phyloP scores from a whole-genome alignment of 2,797 vertebrate genomes.

The Columba guinea region DNA sequence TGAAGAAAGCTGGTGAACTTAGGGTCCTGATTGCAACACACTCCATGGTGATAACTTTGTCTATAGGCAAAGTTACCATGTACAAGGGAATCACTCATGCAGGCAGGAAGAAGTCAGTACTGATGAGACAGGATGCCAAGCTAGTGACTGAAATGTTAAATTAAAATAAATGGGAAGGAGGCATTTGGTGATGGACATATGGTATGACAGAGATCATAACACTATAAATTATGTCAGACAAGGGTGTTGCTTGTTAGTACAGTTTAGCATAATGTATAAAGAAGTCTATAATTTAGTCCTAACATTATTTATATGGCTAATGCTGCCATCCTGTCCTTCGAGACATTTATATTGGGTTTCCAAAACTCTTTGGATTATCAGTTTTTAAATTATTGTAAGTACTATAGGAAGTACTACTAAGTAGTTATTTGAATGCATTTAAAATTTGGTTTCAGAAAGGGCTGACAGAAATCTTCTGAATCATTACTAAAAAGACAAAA shows the following conservation, averaged over 20 bases:
- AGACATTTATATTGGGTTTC: constrained; percentile 12
- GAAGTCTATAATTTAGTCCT: neutral
- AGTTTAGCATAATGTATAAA: constrained; percentile 6
- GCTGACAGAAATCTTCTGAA: neutral
- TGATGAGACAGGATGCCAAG: neutral
- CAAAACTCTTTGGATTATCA: neutral
- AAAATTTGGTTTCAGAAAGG: neutral
- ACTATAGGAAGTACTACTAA: neutral
- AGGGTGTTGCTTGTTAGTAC: neutral
- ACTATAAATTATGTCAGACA: constrained; percentile 34
- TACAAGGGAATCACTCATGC: neutral
- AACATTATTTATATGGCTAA: neutral
- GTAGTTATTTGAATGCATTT: neutral
- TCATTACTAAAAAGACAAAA: neutral
- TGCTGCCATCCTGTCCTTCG: neutral
- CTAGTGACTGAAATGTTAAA: neutral
- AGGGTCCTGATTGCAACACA: neutral
- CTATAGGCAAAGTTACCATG: neutral
- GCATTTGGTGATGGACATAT: neutral
- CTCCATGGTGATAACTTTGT: neutral
- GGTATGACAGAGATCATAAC: neutral
- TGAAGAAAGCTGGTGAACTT: neutral
- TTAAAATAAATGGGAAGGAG: constrained; percentile 24
- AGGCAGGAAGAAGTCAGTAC: neutral
- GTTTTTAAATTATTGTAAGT: neutral